Evolutionary conservation across 1,140 invertebrate genomes (phyloP), one percentile per base, ranked within the genome.

Genomic region (Bombus cullumanus): DNA sequence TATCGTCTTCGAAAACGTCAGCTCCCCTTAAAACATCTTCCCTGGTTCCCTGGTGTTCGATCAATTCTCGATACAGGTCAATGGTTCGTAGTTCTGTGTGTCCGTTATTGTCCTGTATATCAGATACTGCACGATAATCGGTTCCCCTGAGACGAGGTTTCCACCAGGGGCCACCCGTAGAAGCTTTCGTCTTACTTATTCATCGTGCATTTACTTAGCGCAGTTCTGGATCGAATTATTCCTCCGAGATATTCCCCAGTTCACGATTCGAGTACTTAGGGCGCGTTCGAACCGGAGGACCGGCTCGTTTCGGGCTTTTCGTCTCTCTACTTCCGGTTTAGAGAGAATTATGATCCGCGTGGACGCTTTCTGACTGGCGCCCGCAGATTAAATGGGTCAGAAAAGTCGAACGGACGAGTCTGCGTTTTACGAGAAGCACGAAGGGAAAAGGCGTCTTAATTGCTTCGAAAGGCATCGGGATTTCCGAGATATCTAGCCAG

Each of bases 361-460:
- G 39, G 39, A 71, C 69, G 39, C 5, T 41, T 71, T n/a, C 69
- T 41, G 39, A 28, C 69, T 41, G 68, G 37, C 37, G 18, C 6
- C 12, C 37, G 69, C 28, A 39, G 28, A n/a, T 41, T 28, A 71
- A 71, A 71, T n/a, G 69, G 39, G 69, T 71, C 69, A 41, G 69
- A 71, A 71, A 71, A 71, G 28, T 71, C 39, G 37, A 13, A 41
- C 69, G 25, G 25, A 71, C 69, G 39, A 41, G 39, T 41, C 69
- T 71, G 69, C 69, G 39, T 71, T 71, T 71, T 71, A 71, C 69
- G 69, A 71, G 37, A n/a, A 71, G 12, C 37, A 13, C 47, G 18
- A 53, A 53, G 18, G 47, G 5, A 10, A 39, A 28, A 1, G 37
- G 25, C 3, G 68, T 41, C 69, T 71, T 71, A 71, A 71, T 71